Base-by-base conservation (phyloP, 2,888 invertebrate species). In the Plagiodera versicolora region DNA sequence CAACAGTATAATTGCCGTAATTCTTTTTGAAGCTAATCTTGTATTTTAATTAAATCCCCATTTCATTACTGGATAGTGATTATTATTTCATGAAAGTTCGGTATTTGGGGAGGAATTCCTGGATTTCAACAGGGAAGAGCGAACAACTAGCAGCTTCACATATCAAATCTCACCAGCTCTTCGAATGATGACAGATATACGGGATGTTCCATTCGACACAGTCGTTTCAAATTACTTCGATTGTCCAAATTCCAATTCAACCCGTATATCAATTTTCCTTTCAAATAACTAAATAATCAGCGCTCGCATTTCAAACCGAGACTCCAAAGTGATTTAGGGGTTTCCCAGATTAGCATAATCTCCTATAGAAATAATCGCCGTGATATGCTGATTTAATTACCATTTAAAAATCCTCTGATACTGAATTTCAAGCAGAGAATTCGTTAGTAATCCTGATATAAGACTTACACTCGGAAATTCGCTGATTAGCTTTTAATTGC, bases 381-480 rank as follows among this genome's bases (percentile, higher is more conserved):
- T 55, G 48, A 46, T 53, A 18, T 55, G 57, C 48, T 62, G 60
- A 65, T 60, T 63, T 57, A 65, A 63, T 62, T 51, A 50, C 48
- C 60, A 54, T 65, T 57, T 59, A 59, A 65, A 63, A 65, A 58
- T 57, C 46, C 50, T 17, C 48, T 58, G 54, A 52, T 54, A 47
- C 28, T 56, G 46, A 65, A 65, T 61, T 58, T 53, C 53, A 18
- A 45, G 53, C 58, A 50, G 56, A 39, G 49, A 57, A 68, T 69
- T 68, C 64, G 63, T 67, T 66, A 67, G 67, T 67, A 69, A 69
- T 68, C 66, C 52, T 45, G 63, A 66, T 67, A 63, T 65, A 70
- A 65, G 60, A 57, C 65, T 60, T 51, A 52, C 65, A 61, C 63
- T 66, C 60, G 64, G 65, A 64, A 67, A 70, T 58, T 60, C 65